phyloP scores from a whole-genome alignment of 2,888 invertebrate species.

The Pogonocherus hispidulus region DNA sequence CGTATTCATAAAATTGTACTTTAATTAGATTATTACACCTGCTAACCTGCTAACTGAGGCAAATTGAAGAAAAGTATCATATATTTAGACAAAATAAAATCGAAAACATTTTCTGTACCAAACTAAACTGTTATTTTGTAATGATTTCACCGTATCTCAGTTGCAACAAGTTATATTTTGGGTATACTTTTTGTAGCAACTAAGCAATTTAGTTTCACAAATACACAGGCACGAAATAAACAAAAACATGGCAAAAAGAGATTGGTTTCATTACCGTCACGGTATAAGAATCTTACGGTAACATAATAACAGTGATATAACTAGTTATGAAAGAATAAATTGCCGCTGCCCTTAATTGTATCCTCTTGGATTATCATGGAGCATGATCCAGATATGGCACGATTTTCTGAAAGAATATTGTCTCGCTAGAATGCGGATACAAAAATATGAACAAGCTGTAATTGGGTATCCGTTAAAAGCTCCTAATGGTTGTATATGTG shows the following conservation, averaged over 20 bases:
- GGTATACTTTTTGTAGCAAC: too few relatives aligned
- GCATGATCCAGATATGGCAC: conserved; percentile 11
- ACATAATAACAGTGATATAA: conserved; percentile 2
- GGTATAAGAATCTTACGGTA: background rate
- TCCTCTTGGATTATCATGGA: background rate
- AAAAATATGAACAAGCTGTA: background rate
- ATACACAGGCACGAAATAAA: background rate
- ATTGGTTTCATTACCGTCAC: background rate
- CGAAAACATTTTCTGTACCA: too few relatives aligned
- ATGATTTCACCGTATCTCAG: background rate
- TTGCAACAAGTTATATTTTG: background rate
- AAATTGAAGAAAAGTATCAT: too few relatives aligned
- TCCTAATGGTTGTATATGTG: too few relatives aligned
- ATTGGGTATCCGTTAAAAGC: background rate
- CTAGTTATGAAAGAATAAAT: conserved; percentile 10
- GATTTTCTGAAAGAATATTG: conserved; percentile 8
- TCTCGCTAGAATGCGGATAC: background rate
- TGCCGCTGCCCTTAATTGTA: background rate
- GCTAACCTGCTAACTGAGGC: too few relatives aligned
- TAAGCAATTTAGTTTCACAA: background rate
- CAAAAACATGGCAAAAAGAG: background rate
- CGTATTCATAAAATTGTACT: too few relatives aligned
- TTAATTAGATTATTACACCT: too few relatives aligned
- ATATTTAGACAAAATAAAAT: too few relatives aligned
- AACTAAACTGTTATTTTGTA: background rate